Conservation (phyloP, 1,140 invertebrate genomes). For the Lamellibrachia luymesi region DNA sequence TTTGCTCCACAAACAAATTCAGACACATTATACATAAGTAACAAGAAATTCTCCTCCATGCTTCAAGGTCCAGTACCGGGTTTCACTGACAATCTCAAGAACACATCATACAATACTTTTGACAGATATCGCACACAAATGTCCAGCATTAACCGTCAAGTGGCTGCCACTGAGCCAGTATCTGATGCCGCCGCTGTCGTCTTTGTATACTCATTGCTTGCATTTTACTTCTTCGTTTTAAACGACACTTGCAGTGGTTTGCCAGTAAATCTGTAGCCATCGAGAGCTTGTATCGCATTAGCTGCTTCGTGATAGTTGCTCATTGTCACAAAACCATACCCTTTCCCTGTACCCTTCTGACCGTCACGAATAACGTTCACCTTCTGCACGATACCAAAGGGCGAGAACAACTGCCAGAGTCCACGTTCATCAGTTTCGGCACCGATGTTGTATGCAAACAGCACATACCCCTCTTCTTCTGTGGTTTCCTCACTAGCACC, state of each 20-base stretch:
- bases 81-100: background rate
- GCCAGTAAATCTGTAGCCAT: slow-evolving; percentile 52
- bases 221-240: slow-evolving; percentile 38
- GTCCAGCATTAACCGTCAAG: background rate
- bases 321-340: slow-evolving; percentile 60
- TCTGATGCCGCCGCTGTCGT: background rate
- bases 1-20: background rate
- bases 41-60: background rate
- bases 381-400: slow-evolving; percentile 55
- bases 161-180: background rate
- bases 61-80: background rate
- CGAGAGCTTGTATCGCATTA: slow-evolving; percentile 53
- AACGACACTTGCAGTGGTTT: slow-evolving; percentile 57
- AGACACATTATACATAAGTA: background rate
- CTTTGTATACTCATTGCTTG: background rate
- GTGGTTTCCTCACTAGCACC: background rate
- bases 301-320: slow-evolving; percentile 55
- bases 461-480: slow-evolving; percentile 36
- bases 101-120: background rate
- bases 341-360: slow-evolving; percentile 51
- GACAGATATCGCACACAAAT: background rate
- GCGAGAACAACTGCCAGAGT: slow-evolving; percentile 54
- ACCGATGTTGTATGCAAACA: slow-evolving; percentile 60
- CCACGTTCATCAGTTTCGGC: slow-evolving; percentile 53
- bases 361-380: slow-evolving; percentile 55